phyloP scores from a whole-genome alignment of 2,888 invertebrate species.

The Cacoxenus indagator region DNA sequence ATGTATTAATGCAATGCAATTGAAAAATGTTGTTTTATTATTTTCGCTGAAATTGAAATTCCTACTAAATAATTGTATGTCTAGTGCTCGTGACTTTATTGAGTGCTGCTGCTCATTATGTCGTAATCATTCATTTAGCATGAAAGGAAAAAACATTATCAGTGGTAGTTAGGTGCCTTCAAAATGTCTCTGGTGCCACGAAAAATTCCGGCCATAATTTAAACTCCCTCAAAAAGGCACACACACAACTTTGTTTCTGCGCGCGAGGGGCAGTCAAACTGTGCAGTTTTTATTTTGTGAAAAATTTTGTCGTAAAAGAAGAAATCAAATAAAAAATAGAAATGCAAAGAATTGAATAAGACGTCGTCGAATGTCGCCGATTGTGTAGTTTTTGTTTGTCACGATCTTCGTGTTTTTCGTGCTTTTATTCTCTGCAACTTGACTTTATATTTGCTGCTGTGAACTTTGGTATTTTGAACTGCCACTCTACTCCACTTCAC shows the following conservation, averaged over 20 bases:
- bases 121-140: not conserved
- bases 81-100: not conserved
- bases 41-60: not conserved
- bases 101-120: not conserved
- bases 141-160: not conserved
- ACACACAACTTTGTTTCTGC: not conserved
- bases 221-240: not conserved
- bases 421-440: not conserved
- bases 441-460: constrained; percentile 1
- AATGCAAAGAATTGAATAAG: not conserved
- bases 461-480: not conserved
- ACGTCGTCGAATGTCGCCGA: constrained; percentile 3
- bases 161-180: not conserved
- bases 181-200: not conserved
- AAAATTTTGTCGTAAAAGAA: constrained; percentile 1
- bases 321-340: not conserved
- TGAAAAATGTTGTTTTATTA: not conserved
- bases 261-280: constrained; percentile 40
- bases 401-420: not conserved
- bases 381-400: constrained; percentile 16
- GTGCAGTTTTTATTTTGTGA: constrained; percentile 47
- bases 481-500: too few species aligned
- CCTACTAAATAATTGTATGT: not conserved
- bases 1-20: too few species aligned
- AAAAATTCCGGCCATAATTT: not conserved